phyloP scores from a whole-genome alignment of 2,888 invertebrate species.

The Ctenicera cuprea region DNA sequence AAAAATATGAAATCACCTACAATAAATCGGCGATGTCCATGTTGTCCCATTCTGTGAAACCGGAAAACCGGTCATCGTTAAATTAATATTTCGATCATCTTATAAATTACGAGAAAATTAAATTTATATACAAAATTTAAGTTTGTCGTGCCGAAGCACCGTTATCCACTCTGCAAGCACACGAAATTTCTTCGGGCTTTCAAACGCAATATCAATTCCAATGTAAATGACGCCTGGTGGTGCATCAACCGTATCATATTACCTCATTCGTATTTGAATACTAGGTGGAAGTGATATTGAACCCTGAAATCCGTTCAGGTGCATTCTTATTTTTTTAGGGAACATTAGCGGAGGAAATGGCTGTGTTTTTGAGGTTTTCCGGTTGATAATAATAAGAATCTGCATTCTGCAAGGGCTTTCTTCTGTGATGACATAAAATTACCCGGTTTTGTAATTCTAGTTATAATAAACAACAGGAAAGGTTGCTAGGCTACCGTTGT shows the following conservation, averaged over 20 bases:
- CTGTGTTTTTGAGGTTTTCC: conserved; percentile 32
- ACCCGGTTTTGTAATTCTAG: not conserved
- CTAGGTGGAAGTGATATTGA: conserved; percentile 39
- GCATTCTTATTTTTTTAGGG: not conserved
- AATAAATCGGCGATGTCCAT: not conserved
- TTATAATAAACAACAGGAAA: conserved; percentile 10
- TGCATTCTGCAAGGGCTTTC: no score
- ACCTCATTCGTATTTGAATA: conserved; percentile 28
- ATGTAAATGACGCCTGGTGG: conserved; percentile 41
- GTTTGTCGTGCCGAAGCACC: conserved; percentile 15
- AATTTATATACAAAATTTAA: not conserved
- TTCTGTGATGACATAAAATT: no score
- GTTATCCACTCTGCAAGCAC: conserved; percentile 9
- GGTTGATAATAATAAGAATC: not conserved
- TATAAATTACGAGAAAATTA: conserved; percentile 21
- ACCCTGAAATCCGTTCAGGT: conserved; percentile 49
- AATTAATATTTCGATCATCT: conserved; percentile 12
- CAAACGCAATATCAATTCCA: conserved; percentile 42
- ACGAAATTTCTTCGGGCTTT: conserved; percentile 22
- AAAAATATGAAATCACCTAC: not conserved
- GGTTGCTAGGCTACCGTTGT: not conserved
- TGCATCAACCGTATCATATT: conserved; percentile 33
- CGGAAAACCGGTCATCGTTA: not conserved
- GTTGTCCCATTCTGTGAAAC: not conserved
- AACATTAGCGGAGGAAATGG: conserved; percentile 4